Percentiles rank a stretch among this genome's conserved stretches.
These are phyloP conservation scores for Trematocara marginatum DNA, from an alignment of 2,113 vertebrate genomes.

Conservation along the genomic window DNA sequence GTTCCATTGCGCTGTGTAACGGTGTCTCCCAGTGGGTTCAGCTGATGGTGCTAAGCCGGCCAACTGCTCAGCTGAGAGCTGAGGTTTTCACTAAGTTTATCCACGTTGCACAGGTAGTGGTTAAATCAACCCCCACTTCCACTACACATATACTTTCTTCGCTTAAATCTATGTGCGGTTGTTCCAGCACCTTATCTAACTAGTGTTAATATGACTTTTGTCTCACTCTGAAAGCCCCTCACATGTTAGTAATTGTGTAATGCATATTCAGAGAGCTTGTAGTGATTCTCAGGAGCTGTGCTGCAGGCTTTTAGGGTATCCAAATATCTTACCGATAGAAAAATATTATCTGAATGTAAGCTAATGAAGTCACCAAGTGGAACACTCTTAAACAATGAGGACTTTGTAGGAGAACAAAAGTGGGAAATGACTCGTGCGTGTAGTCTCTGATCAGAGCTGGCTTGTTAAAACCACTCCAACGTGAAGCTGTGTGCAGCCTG, in stretches of 20 bases:
- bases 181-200: background rate
- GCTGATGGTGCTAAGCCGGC: constrained; percentile 92
- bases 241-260: constrained; percentile 7
- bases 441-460: background rate
- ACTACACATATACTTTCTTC: background rate
- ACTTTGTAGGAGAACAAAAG: background rate
- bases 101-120: constrained; percentile 86
- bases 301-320: constrained; percentile 12
- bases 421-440: background rate
- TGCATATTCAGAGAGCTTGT: constrained; percentile 7
- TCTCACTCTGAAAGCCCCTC: background rate
- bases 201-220: background rate
- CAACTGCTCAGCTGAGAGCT: constrained; percentile 89
- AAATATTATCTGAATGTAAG: constrained; percentile 18
- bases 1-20: constrained; percentile 91
- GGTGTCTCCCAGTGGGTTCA: constrained; percentile 97
- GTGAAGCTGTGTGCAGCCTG: background rate
- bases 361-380: background rate
- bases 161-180: background rate
- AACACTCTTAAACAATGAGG: background rate
- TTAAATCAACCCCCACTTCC: background rate
- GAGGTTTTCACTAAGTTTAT: constrained; percentile 97
- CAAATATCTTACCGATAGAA: constrained; percentile 1
- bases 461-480: constrained; percentile 19
- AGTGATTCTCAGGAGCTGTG: constrained; percentile 36